Evolutionary conservation across 2,888 invertebrate species (phyloP).

Genomic region (Copidosoma aretas): DNA sequence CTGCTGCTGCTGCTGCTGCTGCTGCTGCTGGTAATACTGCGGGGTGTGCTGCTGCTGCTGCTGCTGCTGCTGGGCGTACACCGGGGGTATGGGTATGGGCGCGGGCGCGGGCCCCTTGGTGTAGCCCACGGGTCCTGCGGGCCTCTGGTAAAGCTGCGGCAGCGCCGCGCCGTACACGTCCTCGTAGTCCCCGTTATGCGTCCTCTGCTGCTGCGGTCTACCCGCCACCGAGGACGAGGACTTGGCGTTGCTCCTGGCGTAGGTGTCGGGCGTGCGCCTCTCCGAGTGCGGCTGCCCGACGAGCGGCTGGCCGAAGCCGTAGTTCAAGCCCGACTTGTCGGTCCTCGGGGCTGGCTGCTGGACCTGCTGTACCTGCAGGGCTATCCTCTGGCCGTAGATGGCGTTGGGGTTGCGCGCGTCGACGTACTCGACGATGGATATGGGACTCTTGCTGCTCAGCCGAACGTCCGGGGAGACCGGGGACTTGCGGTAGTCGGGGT

Average conservation of each 20-base stretch:
- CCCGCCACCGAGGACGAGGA: too few relatives aligned
- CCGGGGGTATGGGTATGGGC: constrained; percentile 54
- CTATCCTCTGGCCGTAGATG: constrained; percentile 60
- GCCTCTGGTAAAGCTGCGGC: constrained; percentile 56
- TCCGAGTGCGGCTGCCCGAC: constrained; percentile 64
- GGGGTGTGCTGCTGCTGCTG: constrained; percentile 42
- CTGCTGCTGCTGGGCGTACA: constrained; percentile 51
- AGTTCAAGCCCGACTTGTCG: constrained; percentile 59
- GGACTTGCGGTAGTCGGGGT: constrained; percentile 53
- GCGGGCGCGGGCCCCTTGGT: constrained; percentile 50
- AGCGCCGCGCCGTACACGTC: constrained; percentile 69
- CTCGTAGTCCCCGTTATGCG: constrained; percentile 72
- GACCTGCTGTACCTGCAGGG: constrained; percentile 58
- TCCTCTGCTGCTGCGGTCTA: constrained; percentile 55
- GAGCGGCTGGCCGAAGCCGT: constrained; percentile 55
- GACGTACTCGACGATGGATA: constrained; percentile 40
- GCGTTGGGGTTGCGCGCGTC: constrained; percentile 42
- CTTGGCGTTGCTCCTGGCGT: constrained; percentile 66
- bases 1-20: constrained; percentile 42
- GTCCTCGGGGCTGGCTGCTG: constrained; percentile 57
- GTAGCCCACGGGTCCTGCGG: constrained; percentile 53
- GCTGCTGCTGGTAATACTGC: constrained; percentile 29
- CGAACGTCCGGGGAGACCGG: constrained; percentile 53
- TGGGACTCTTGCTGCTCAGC: constrained; percentile 51
- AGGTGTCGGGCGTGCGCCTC: constrained; percentile 82